Evolutionary conservation across 2,888 invertebrate species (phyloP), one percentile per base, ranked within the genome.

Genomic region (Trilocha varians): DNA sequence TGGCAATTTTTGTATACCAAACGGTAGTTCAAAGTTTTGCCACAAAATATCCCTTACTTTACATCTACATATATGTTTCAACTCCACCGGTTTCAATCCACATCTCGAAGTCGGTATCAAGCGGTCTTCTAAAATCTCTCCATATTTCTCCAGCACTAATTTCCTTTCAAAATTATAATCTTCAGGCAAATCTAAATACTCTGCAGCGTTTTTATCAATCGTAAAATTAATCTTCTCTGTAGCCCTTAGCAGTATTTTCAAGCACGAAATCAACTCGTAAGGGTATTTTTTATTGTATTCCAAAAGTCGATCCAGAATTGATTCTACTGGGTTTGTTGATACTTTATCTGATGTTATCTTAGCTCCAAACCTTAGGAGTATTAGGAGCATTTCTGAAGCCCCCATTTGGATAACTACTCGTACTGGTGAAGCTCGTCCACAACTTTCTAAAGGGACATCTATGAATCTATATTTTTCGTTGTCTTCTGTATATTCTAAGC

Each of bases 381-480:
- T 90, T 62, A 90, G 87, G 3, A 95, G 76, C 61, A 93, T 90
- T 65, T 94, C 94, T 3, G 93, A 90, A 8, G 91, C 82, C 36
- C 91, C 91, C 61, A 93, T 88, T 66, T 93, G 93, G 47, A 93
- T 83, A 0, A 92, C 91, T 1, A 94, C 91, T 61, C 92, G 88
- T 2, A 93, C 76, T 1, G 94, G 93, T 0, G 92, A 88, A 4
- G 91, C 88, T 53, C 87, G 88, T 0, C 94, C 93, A 59, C 94
- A 94, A 43, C 93, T 93, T 64, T 93, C 93, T 70, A 95, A 89
- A 9, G 94, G 93, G 2, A 94, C 89, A 63, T 95, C 95, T 48
- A 94, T 90, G 59, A 94, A 92, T 35, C 91, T 82, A 47, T 79
- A 64, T 14, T 61, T 55, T 57, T 72, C 69, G 32, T 70, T 52